Base-by-base conservation (phyloP, 2,113 vertebrate species). In the Entelurus aequoreus region DNA sequence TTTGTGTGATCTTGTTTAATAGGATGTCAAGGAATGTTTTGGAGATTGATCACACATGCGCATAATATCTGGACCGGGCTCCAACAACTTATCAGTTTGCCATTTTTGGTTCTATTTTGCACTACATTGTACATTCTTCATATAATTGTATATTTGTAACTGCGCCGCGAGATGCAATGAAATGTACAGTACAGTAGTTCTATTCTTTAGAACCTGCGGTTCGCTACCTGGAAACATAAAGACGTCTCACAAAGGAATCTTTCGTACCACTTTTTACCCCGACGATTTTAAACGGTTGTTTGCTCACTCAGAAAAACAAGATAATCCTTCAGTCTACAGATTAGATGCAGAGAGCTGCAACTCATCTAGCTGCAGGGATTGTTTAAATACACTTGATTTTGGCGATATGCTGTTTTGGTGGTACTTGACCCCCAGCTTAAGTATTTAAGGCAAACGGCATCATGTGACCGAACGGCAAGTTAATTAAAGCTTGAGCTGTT, bases 331-430 rank as follows among this genome's bases (percentile, higher is more conserved):
- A 42, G 19, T 19, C 11, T 16, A 15, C 36, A 55, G 37, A 69
- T 49, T n/a, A 42, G 63, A 15, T 35, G 6, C 51, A 37, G 16
- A 13, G 46, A 61, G 38, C 56, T 14, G 10, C 56, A 62, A 49
- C 54, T 72, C 38, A 40, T 60, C 65, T 21, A 9, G 5, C 42
- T 36, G 50, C 54, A 13, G 46, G 56, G 65, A 62, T 50, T 38
- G 53, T 62, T 64, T 51, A 0, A 60, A 28, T 48, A 65, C 50
- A 54, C 94, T 95, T 94, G 2, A 3, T 38, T 13, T 67, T 65
- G 75, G 40, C 59, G 69, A 66, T 51, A 42, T 49, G 62, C 68
- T 68, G 65, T 78, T 73, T 77, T 64, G 63, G 38, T 68, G 67
- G 59, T 53, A 21, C 58, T 65, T 65, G 71, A 71, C 56, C 68